A percentile compares a stretch with the other conserved stretches of the same genome.
Evolutionary conservation across 2,888 invertebrate genomes (phyloP).

Genomic region (Ganaspis brasiliensis): DNA sequence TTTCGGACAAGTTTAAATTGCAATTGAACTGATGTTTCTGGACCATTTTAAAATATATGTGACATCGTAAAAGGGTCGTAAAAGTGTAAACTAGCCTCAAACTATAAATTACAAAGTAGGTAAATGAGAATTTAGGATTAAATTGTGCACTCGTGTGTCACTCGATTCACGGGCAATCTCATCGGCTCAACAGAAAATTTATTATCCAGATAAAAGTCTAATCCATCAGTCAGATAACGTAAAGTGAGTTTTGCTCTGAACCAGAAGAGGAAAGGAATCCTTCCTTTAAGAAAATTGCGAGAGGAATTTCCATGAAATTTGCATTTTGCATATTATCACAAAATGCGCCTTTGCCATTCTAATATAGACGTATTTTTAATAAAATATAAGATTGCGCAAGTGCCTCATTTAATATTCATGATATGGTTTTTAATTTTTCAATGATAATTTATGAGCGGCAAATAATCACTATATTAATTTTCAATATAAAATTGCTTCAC

Average conservation of each 20-base stretch:
- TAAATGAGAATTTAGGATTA: constrained; percentile 32
- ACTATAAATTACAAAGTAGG: constrained; percentile 25
- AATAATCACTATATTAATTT: not conserved
- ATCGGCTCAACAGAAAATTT: constrained; percentile 25
- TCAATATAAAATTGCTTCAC: not conserved
- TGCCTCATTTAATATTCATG: constrained; percentile 9
- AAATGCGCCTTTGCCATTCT: constrained; percentile 7
- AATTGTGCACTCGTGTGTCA: constrained; percentile 30
- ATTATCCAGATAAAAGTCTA: constrained; percentile 33
- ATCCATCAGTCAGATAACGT: constrained; percentile 34
- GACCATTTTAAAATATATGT: not conserved
- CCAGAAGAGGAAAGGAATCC: constrained; percentile 19
- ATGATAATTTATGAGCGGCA: not conserved
- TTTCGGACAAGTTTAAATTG: too few relatives aligned
- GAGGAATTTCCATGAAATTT: constrained; percentile 23
- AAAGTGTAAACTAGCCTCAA: not conserved
- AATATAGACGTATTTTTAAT: constrained; percentile 36
- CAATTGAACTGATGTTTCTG: not conserved
- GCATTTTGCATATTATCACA: constrained; percentile 36
- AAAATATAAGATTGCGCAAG: constrained; percentile 18
- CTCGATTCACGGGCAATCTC: constrained; percentile 31
- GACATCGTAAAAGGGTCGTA: not conserved
- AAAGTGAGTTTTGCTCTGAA: constrained; percentile 32
- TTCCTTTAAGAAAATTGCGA: constrained; percentile 27
- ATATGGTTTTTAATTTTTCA: not conserved